A percentile compares a stretch with the other conserved stretches of the same genome.
phyloP scores from a whole-genome alignment of 2,797 vertebrate genomes.

The Tadarida brasiliensis region DNA sequence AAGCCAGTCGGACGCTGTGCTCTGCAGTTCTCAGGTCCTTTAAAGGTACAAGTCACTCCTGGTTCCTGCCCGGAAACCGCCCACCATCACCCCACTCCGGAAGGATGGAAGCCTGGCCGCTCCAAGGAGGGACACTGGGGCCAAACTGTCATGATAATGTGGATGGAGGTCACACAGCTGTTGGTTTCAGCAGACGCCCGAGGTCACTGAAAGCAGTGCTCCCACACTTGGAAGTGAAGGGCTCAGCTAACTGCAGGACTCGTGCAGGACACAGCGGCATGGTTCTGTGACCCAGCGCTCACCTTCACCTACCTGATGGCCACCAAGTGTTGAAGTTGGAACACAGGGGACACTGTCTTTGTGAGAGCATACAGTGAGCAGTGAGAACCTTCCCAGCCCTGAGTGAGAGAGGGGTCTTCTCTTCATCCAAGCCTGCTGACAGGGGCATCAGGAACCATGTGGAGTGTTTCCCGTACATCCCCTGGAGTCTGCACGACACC shows the following conservation, averaged over 20 bases:
- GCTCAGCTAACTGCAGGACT: neutral
- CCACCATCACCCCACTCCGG: neutral
- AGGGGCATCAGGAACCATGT: neutral
- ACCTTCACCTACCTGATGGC: neutral
- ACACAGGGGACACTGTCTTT: neutral
- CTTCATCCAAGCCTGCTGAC: neutral
- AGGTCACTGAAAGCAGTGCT: neutral
- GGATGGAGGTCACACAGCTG: neutral
- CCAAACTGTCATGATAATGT: neutral
- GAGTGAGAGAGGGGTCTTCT: neutral
- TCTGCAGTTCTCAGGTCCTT: neutral
- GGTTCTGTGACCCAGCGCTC: neutral
- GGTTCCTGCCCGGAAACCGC: neutral
- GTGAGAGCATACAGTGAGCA: neutral
- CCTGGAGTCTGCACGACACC: neutral
- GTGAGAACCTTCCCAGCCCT: neutral
- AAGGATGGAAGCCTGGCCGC: neutral
- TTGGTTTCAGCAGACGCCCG: neutral
- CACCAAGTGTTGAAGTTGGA: neutral
- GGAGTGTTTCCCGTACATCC: neutral
- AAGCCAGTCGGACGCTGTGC: neutral
- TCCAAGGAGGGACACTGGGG: neutral
- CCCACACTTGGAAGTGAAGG: neutral
- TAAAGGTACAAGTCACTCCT: neutral
- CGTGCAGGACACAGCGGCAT: neutral